These are phyloP conservation scores for Pontoporia blainvillei DNA, from an alignment of 2,113 vertebrate genomes.

Conservation along the genomic window DNA sequence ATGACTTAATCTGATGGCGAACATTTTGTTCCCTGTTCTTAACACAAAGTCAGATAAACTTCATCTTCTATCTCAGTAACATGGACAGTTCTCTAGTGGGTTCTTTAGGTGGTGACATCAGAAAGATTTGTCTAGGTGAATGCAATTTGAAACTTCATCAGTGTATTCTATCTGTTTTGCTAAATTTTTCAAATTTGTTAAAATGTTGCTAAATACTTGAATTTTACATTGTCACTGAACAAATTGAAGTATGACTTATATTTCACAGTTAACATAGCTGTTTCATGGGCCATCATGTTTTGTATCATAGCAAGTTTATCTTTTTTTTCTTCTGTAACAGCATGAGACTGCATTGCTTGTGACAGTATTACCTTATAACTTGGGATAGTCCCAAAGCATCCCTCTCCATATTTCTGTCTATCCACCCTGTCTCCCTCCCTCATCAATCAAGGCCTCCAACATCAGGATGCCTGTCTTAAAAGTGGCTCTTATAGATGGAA, in stretches of 20 bases:
- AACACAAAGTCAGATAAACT: neutral
- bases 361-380: neutral
- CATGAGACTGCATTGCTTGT: neutral
- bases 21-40: neutral
- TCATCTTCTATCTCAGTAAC: neutral
- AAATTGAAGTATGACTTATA: neutral
- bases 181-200: no score
- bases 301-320: neutral
- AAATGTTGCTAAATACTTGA: neutral
- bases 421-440: no score
- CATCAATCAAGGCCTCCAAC: neutral
- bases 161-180: neutral
- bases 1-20: neutral
- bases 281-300: neutral
- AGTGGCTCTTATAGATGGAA: neutral
- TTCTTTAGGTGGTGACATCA: neutral
- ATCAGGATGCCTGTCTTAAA: neutral
- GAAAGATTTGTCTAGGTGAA: neutral
- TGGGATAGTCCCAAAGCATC: neutral
- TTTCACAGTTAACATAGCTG: neutral
- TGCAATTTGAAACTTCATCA: neutral
- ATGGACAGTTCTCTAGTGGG: neutral
- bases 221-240: neutral
- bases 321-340: neutral
- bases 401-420: neutral